Base-by-base conservation (phyloP, 1,140 invertebrate genomes). In the Eupeodes corollae region DNA sequence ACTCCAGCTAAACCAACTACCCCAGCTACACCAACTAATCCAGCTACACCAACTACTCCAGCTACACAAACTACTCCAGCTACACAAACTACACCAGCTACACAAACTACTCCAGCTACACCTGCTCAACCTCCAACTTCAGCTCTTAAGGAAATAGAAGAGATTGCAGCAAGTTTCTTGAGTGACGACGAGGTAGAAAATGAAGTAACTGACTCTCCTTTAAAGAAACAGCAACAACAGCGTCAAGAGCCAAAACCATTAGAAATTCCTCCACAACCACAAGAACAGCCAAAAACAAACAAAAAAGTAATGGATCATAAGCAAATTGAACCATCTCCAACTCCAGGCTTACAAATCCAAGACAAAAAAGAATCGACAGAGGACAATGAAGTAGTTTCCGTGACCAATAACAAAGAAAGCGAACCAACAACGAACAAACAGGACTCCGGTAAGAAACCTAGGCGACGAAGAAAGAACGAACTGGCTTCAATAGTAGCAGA, bases 401-500 rank as follows among this genome's bases (percentile, higher is more conserved):
- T 35, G 3, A 5, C 34, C 5, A 35, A 35, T n/a, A 26, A 26
- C 3, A 35, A 5, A 35, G 12, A 12, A 35, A 35, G 14, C 12
- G 14, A 35, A n/a, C 34, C 34, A 35, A 2, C 3, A 35, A 35
- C 12, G 14, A 35, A 3, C 12, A 35, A 35, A 35, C 34, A 15
- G 12, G 21, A 26, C 8, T 26, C 21, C 8, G 42, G 15, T 26
- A 67, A 67, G 44, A 66, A 66, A 44, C 63, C 61, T 38, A 53
- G 63, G 2, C 44, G 63, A 0, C 42, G 63, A 9, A 55, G 65
- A 6, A 68, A 68, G 46, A 68, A 67, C 44, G 65, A 68, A 33
- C 51, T 68, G 43, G 65, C 65, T 2, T 60, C 66, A 16, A 68
- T 68, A 51, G 65, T 68, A 16, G 65, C 65, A 1, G 65, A 68